These are phyloP conservation scores for Pissodes strobi DNA, from an alignment of 1,140 invertebrate species.

Conservation along the genomic window DNA sequence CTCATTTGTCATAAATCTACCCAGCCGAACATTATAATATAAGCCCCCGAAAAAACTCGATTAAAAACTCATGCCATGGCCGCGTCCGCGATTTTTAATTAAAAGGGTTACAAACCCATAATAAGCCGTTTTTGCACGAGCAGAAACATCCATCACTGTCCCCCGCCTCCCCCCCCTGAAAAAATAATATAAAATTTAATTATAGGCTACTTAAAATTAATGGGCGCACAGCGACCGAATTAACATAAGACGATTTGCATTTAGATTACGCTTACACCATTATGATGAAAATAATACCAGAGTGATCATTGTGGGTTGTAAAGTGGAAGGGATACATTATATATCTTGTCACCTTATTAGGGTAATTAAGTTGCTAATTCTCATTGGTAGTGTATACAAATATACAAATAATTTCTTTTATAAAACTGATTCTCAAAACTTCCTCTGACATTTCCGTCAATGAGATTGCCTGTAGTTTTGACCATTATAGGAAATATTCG, in stretches of 20 bases:
- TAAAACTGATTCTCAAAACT: too few relatives aligned
- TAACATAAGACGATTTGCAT: conserved; percentile 58
- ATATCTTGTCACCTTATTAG: too few relatives aligned
- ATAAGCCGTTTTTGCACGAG: conserved; percentile 33
- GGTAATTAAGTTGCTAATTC: too few relatives aligned
- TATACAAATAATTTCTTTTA: too few relatives aligned
- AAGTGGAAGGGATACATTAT: not conserved
- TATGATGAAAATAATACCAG: conserved; percentile 55
- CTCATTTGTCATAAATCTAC: conserved; percentile 27
- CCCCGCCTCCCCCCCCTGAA: conserved; percentile 21
- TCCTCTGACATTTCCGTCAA: too few relatives aligned
- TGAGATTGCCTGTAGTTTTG: too few relatives aligned
- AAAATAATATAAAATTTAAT: conserved; percentile 57
- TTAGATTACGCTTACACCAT: conserved; percentile 57
- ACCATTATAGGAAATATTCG: too few relatives aligned
- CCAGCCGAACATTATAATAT: conserved; percentile 14
- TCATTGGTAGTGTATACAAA: too few relatives aligned
- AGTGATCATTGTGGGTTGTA: not conserved
- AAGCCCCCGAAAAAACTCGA: conserved; percentile 23
- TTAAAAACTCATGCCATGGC: conserved; percentile 24
- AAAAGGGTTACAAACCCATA: conserved; percentile 37
- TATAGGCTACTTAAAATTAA: conserved; percentile 57
- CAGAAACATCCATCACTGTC: conserved; percentile 16
- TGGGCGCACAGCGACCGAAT: conserved; percentile 53
- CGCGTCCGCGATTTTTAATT: conserved; percentile 33